Evolutionary conservation across 2,113 vertebrate genomes (phyloP).

Genomic region (Seriola aureovittata): DNA sequence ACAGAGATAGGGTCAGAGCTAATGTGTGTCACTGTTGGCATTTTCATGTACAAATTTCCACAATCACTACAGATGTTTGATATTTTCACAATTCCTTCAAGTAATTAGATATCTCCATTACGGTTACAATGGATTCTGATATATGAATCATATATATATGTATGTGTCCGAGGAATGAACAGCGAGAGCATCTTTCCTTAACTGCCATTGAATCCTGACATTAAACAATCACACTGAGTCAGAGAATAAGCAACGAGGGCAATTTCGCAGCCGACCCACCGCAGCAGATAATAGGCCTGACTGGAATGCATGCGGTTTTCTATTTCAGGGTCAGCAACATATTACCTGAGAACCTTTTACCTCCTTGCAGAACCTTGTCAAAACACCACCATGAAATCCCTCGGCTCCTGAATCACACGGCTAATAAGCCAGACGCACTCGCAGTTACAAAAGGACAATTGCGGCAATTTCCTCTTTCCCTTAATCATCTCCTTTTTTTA

Average conservation of each 20-base stretch:
- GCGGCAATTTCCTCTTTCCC: conserved; percentile 72
- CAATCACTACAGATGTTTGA: too few species aligned
- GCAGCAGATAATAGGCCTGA: background rate
- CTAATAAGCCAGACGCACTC: conserved; percentile 56
- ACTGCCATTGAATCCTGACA: background rate
- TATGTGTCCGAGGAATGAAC: background rate
- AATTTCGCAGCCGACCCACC: background rate
- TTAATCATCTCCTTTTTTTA: conserved; percentile 84
- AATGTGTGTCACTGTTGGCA: background rate
- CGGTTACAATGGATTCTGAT: background rate
- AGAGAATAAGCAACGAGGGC: background rate
- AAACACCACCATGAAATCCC: conserved; percentile 45
- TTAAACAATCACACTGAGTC: background rate
- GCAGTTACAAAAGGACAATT: conserved; percentile 76
- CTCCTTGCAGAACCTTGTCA: background rate
- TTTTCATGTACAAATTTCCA: background rate
- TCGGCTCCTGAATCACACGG: conserved; percentile 10
- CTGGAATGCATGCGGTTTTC: background rate
- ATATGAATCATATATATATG: background rate
- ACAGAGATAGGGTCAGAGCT: background rate
- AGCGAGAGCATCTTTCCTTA: background rate
- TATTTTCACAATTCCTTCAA: background rate
- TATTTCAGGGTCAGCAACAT: conserved; percentile 19
- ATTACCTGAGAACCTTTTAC: conserved; percentile 30
- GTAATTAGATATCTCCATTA: background rate